Percentiles rank a stretch among this genome's conserved stretches.
Evolutionary conservation across 2,888 invertebrate genomes (phyloP).

Genomic region (Gortyna flavago): DNA sequence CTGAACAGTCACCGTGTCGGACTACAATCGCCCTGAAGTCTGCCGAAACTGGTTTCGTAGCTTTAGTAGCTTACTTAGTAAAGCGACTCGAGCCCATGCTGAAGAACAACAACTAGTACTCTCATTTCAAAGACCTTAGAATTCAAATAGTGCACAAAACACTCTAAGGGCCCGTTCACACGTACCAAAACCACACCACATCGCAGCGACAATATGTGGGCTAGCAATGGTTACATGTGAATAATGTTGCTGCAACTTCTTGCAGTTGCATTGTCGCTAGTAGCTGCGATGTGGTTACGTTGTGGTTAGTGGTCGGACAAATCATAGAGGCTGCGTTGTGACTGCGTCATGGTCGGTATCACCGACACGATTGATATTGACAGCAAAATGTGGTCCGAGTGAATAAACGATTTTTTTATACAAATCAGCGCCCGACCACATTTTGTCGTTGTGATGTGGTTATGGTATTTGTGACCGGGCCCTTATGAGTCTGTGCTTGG

Average conservation of each 20-base stretch:
- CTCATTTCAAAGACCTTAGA: slow-evolving; percentile 31
- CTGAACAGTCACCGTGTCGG: slow-evolving; percentile 35
- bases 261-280: not conserved
- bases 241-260: not conserved
- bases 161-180: slow-evolving; percentile 6
- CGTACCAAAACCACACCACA: not conserved
- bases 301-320: not conserved
- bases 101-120: slow-evolving; percentile 31
- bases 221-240: not conserved
- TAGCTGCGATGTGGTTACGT: not conserved
- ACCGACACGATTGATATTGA: not conserved
- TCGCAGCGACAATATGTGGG: not conserved
- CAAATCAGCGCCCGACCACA: not conserved
- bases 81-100: slow-evolving; percentile 7
- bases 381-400: not conserved
- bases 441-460: not conserved
- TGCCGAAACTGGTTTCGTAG: slow-evolving; percentile 29
- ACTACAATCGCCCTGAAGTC: slow-evolving; percentile 33
- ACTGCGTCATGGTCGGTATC: not conserved
- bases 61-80: slow-evolving; percentile 35
- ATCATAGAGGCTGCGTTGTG: not conserved
- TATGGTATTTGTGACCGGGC: not conserved
- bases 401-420: not conserved
- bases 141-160: slow-evolving; percentile 48
- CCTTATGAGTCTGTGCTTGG: slow-evolving; percentile 45